phyloP scores from a whole-genome alignment of 2,113 vertebrate genomes.

The Manacus vitellinus region DNA sequence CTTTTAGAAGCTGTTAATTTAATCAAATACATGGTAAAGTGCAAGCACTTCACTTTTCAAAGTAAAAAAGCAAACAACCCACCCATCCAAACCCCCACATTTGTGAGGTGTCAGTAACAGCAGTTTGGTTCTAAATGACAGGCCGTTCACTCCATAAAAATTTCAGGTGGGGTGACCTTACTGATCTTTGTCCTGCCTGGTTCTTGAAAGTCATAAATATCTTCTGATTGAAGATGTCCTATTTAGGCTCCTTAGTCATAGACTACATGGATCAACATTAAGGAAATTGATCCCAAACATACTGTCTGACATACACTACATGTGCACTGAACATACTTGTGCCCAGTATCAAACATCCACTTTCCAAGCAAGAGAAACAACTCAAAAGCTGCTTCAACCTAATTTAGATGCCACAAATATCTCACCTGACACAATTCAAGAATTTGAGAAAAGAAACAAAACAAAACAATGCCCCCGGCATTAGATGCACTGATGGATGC shows the following conservation, averaged over 20 bases:
- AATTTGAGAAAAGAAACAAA: background rate
- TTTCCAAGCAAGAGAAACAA: background rate
- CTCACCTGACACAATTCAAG: background rate
- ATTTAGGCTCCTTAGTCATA: background rate
- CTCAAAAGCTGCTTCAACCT: background rate
- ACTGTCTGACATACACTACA: background rate
- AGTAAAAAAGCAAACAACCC: background rate
- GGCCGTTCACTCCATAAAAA: background rate
- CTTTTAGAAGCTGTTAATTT: background rate
- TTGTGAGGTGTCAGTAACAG: background rate
- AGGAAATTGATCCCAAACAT: background rate
- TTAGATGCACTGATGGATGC: background rate
- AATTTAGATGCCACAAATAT: background rate
- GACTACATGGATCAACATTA: background rate
- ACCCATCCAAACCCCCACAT: rapidly evolving
- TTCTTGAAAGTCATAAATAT: background rate
- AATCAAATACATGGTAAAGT: background rate
- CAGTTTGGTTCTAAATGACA: background rate
- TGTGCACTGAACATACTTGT: background rate
- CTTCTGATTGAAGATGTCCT: background rate
- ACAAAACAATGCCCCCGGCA: background rate
- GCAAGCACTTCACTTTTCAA: background rate
- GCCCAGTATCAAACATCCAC: background rate
- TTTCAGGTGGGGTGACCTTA: background rate
- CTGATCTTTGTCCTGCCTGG: background rate